These are phyloP conservation scores for Caracal caracal DNA, from an alignment of 2,113 vertebrate species.

Conservation along the genomic window DNA sequence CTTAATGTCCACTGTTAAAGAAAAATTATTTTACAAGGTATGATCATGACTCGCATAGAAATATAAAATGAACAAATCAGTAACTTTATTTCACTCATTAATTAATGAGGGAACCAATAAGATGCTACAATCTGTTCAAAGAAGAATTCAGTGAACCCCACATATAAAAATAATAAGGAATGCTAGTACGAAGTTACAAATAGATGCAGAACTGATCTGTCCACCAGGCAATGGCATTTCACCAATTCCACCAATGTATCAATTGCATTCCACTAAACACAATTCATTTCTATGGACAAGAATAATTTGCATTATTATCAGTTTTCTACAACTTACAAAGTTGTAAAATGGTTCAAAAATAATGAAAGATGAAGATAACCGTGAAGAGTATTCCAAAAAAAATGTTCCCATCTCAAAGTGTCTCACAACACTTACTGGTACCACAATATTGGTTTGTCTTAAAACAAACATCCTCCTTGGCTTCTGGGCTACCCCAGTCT, in stretches of 20 bases:
- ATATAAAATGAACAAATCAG: background rate
- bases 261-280: background rate
- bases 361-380: background rate
- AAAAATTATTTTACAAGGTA: background rate
- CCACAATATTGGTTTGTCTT: background rate
- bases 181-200: background rate
- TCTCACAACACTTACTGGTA: background rate
- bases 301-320: background rate
- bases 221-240: background rate
- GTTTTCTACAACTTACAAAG: background rate
- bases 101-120: background rate
- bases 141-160: background rate
- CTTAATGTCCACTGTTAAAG: background rate
- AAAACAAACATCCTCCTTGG: background rate
- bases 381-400: background rate
- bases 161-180: background rate
- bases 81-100: background rate
- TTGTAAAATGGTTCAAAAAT: background rate
- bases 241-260: background rate
- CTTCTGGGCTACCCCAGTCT: background rate
- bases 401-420: background rate
- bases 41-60: background rate
- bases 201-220: background rate
- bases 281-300: background rate
- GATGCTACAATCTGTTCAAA: background rate